Conservation (phyloP, 64 coral and sea anemone genomes). For the Stichodactyla mertensii region DNA sequence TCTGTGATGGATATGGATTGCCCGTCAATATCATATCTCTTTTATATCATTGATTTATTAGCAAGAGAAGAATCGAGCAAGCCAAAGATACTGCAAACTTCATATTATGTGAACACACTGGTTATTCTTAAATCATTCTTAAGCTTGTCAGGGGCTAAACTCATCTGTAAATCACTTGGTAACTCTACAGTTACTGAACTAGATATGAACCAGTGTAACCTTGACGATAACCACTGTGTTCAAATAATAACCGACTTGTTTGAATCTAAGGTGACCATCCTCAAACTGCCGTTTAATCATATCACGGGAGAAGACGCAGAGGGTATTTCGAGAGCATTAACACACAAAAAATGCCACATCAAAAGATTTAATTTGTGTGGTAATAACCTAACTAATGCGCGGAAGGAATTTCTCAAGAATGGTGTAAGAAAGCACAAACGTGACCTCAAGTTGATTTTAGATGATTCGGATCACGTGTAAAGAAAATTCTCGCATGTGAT, state of each 20-base stretch:
- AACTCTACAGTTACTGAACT: neutral
- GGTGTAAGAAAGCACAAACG: too few relatives aligned
- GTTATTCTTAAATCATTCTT: neutral
- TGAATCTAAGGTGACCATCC: neutral
- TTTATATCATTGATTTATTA: neutral
- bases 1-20: neutral
- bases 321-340: too few relatives aligned
- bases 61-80: neutral
- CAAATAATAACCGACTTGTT: neutral
- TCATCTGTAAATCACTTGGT: neutral
- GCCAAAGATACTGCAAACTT: neutral
- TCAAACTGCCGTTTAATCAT: neutral
- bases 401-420: too few relatives aligned
- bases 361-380: too few relatives aligned
- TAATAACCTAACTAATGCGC: too few relatives aligned
- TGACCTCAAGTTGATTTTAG: too few relatives aligned
- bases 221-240: neutral
- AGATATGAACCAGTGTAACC: neutral
- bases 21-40: neutral
- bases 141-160: neutral
- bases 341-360: too few relatives aligned
- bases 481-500: too few relatives aligned
- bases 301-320: neutral
- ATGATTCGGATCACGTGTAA: too few relatives aligned
- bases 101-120: neutral